These are phyloP conservation scores for Botia almorhae DNA, from an alignment of 2,797 vertebrate genomes.

Conservation along the genomic window DNA sequence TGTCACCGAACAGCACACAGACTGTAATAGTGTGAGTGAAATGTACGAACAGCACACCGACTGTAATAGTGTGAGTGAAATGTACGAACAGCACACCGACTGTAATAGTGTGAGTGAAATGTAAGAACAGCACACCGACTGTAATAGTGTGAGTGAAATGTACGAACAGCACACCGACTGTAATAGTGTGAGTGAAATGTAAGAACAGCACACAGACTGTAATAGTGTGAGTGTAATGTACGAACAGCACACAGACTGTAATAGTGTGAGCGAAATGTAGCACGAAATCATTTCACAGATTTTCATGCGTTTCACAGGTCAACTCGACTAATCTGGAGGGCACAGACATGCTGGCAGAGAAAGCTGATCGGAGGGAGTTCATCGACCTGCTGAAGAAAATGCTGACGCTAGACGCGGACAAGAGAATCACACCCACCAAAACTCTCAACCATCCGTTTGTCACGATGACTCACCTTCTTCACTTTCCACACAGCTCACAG, in stretches of 20 bases:
- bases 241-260: background rate
- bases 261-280: background rate
- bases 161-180: no score
- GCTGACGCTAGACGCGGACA: conserved; percentile 97
- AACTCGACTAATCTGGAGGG: conserved; percentile 98
- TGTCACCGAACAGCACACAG: background rate
- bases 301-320: conserved; percentile 76
- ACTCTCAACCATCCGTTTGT: conserved; percentile 96
- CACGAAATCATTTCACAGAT: no score
- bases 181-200: no score
- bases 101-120: no score
- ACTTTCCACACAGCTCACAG: conserved; percentile 98
- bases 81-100: no score
- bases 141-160: no score
- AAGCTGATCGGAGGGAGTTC: conserved; percentile 95
- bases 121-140: no score
- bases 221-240: no score
- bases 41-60: no score
- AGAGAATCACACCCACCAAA: conserved; percentile 95
- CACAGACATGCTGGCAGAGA: conserved; percentile 96
- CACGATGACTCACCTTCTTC: conserved; percentile 95
- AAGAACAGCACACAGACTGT: no score
- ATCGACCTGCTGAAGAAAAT: conserved; percentile 99
- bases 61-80: no score
- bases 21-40: background rate